phyloP scores from a whole-genome alignment of 2,888 invertebrate species.

The Drosophila pseudotakahashii region DNA sequence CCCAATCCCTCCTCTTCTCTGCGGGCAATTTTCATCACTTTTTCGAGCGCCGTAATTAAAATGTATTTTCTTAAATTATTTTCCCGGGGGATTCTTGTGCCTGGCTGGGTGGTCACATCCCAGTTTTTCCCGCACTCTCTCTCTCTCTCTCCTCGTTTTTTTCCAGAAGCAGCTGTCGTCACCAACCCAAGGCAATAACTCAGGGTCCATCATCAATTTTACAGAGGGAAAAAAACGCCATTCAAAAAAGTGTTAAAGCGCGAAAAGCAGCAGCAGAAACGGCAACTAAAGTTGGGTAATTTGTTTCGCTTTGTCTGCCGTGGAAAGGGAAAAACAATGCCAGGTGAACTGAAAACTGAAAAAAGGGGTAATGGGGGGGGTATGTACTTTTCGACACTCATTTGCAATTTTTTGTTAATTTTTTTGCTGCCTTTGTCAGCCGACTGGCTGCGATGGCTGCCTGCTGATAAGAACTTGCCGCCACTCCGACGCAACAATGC shows the following conservation, averaged over 20 bases:
- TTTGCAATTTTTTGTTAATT: constrained; percentile 78
- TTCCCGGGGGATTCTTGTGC: constrained; percentile 29
- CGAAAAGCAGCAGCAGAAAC: constrained; percentile 57
- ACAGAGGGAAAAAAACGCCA: constrained; percentile 25
- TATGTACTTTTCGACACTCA: constrained; percentile 70
- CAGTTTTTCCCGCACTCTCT: too few species aligned
- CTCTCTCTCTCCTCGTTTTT: background rate
- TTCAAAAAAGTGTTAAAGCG: constrained; percentile 74
- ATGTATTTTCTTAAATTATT: constrained; percentile 69
- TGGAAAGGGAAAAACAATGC: constrained; percentile 63
- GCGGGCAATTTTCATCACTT: constrained; percentile 67
- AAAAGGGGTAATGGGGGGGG: constrained; percentile 18
- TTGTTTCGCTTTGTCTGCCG: constrained; percentile 77
- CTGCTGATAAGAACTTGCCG: constrained; percentile 57
- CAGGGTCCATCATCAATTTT: constrained; percentile 73
- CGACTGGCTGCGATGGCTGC: constrained; percentile 54
- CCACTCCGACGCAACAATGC: constrained; percentile 62
- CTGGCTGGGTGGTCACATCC: constrained; percentile 52
- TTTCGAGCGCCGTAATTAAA: constrained; percentile 68
- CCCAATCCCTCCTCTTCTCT: constrained; percentile 10
- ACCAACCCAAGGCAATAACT: constrained; percentile 62
- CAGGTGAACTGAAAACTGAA: constrained; percentile 21
- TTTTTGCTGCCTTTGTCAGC: constrained; percentile 39
- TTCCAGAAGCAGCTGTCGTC: constrained; percentile 63
- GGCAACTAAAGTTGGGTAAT: constrained; percentile 67